A percentile compares a stretch with the other conserved stretches of the same genome.
phyloP scores from a whole-genome alignment of 2,888 invertebrate species.

The Andrena praecox region DNA sequence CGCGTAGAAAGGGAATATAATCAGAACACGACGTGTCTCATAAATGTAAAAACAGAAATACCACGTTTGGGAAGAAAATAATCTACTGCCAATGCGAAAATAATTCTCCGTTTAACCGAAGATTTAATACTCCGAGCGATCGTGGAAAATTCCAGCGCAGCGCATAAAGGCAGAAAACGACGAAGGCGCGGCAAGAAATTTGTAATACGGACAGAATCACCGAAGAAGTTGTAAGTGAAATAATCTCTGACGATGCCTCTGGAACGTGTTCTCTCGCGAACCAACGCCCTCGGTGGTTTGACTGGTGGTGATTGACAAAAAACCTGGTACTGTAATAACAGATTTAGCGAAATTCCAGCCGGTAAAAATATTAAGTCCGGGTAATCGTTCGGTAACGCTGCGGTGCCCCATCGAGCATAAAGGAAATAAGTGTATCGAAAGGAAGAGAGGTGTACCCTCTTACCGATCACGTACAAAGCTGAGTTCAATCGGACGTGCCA shows the following conservation, averaged over 20 bases:
- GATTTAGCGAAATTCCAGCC: constrained; percentile 28
- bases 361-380: constrained; percentile 37
- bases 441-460: constrained; percentile 54
- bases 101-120: too few relatives aligned
- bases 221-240: background rate
- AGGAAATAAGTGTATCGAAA: constrained; percentile 57
- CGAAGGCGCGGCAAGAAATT: background rate
- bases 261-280: background rate
- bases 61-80: too few relatives aligned
- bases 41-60: too few relatives aligned
- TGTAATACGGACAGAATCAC: background rate
- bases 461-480: constrained; percentile 71
- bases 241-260: background rate
- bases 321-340: constrained; percentile 11
- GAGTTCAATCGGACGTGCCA: constrained; percentile 69
- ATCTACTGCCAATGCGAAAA: too few relatives aligned
- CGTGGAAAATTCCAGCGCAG: too few relatives aligned
- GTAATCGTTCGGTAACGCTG: constrained; percentile 55
- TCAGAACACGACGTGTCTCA: too few relatives aligned
- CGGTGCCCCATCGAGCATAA: constrained; percentile 53
- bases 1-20: too few relatives aligned
- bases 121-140: too few relatives aligned
- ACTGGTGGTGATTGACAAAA: constrained; percentile 10
- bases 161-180: constrained; percentile 13
- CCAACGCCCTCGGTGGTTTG: constrained; percentile 16